These are phyloP conservation scores for Motacilla tschutschensis DNA, from an alignment of 2,113 vertebrate species.

Conservation along the genomic window DNA sequence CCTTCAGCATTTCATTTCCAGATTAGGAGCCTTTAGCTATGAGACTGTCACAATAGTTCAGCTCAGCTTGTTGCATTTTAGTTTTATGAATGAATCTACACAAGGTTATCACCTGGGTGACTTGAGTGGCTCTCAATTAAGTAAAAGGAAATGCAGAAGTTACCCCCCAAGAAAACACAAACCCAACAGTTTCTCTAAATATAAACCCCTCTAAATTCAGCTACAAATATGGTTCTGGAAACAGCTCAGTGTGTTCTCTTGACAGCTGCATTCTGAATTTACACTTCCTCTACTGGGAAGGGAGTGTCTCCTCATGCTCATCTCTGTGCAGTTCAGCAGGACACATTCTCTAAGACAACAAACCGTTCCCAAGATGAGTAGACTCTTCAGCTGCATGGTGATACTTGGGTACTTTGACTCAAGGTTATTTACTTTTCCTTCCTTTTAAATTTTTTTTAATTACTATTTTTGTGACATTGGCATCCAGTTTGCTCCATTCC, in stretches of 20 bases:
- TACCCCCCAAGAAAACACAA: rapidly evolving
- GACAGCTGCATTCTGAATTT: not conserved
- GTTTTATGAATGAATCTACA: not conserved
- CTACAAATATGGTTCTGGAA: not conserved
- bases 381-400: not conserved
- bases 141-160: not conserved
- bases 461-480: not conserved
- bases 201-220: not conserved
- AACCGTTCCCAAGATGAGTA: not conserved
- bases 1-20: not conserved
- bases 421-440: not conserved
- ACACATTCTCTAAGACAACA: not conserved
- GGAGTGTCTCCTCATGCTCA: not conserved
- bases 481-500: not conserved
- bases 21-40: not conserved
- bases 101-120: not conserved
- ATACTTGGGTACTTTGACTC: not conserved
- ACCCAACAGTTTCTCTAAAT: not conserved
- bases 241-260: not conserved
- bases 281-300: not conserved
- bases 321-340: not conserved
- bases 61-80: not conserved
- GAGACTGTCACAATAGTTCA: not conserved
- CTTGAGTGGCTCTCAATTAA: not conserved
- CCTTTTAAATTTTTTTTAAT: not conserved